A percentile compares a stretch with the other conserved stretches of the same genome.
phyloP scores from a whole-genome alignment of 2,888 invertebrate species.

The Drosophila affinis region DNA sequence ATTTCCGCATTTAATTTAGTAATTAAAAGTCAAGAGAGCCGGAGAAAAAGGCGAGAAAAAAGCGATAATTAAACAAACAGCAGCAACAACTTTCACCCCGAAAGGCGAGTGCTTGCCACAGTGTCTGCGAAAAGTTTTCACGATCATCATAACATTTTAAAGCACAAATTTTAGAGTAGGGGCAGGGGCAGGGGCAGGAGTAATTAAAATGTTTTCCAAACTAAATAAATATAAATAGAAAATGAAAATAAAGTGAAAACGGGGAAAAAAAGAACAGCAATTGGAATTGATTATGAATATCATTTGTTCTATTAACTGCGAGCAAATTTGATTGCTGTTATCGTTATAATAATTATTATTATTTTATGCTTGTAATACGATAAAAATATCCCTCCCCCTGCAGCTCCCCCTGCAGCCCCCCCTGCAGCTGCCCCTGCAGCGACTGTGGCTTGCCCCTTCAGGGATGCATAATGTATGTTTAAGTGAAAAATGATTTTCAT shows the following conservation, averaged over 20 bases:
- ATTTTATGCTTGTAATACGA: constrained; percentile 32
- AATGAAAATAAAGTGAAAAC: neutral
- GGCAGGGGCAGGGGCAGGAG: neutral
- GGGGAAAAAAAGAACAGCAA: neutral
- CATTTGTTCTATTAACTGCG: constrained; percentile 32
- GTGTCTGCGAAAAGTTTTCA: constrained; percentile 40
- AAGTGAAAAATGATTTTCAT: constrained; percentile 28
- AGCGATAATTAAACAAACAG: constrained; percentile 20
- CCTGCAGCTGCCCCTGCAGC: neutral
- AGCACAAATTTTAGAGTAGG: neutral
- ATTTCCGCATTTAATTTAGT: constrained; percentile 72
- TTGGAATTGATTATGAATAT: constrained; percentile 30
- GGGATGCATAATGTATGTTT: neutral
- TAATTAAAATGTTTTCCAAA: neutral
- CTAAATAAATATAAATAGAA: neutral
- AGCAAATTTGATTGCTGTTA: constrained; percentile 36
- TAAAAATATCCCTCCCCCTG: constrained; percentile 27
- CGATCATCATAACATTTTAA: neutral
- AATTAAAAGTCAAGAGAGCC: constrained; percentile 59
- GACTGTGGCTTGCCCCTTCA: neutral
- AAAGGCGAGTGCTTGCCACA: neutral
- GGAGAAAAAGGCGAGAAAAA: constrained; percentile 23
- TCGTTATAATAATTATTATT: neutral
- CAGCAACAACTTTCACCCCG: neutral
- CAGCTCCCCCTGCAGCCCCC: too few species aligned